phyloP scores from a whole-genome alignment of 2,797 vertebrate genomes.

The Darevskia nairensis region DNA sequence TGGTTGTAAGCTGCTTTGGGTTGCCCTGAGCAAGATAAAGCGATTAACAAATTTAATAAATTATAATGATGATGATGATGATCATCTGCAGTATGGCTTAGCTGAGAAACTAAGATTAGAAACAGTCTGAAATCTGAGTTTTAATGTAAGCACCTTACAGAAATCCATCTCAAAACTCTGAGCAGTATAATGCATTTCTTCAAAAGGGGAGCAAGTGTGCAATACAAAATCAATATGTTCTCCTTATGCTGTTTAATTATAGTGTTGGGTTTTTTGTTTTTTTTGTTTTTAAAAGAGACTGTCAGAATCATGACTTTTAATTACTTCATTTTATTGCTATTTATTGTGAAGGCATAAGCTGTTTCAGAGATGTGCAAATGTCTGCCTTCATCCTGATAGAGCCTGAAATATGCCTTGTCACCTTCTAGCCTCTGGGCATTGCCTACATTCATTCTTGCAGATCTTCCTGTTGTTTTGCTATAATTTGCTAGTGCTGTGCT shows the following conservation, averaged over 20 bases:
- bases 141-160: conserved; percentile 35
- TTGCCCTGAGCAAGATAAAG: no score
- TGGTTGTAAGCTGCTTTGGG: neutral
- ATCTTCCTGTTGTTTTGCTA: conserved; percentile 63
- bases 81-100: neutral
- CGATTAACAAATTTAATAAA: no score
- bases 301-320: conserved; percentile 67
- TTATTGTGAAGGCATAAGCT: conserved; percentile 61
- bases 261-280: neutral
- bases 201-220: conserved; percentile 37
- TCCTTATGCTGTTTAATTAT: conserved; percentile 65
- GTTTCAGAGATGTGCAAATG: conserved; percentile 57
- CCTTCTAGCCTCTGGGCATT: conserved; percentile 58
- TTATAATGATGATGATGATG: no score
- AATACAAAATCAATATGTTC: conserved; percentile 14
- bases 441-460: conserved; percentile 46
- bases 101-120: neutral
- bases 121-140: neutral
- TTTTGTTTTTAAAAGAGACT: conserved; percentile 43
- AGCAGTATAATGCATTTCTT: conserved; percentile 48
- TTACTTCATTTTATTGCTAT: conserved; percentile 64
- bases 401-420: conserved; percentile 62
- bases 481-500: conserved; percentile 64
- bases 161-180: conserved; percentile 24
- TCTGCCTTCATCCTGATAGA: conserved; percentile 64